These are phyloP conservation scores for Salvelinus fontinalis DNA, from an alignment of 2,113 vertebrate genomes.

Conservation along the genomic window DNA sequence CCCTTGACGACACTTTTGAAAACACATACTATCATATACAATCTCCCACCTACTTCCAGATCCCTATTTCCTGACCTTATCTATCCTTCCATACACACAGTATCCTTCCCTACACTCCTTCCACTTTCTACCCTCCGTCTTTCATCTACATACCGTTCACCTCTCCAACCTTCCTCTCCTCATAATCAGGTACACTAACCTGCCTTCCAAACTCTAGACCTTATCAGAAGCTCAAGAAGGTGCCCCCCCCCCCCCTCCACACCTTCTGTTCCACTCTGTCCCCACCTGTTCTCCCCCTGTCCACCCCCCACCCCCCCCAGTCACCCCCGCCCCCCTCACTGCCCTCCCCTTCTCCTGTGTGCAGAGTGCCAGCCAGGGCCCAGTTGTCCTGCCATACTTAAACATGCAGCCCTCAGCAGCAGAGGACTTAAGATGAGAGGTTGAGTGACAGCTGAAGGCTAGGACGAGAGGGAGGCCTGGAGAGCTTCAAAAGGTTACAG, in stretches of 20 bases:
- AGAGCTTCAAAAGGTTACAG: constrained; percentile 37
- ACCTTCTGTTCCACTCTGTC: background rate
- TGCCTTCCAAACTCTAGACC: background rate
- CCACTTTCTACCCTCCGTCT: background rate
- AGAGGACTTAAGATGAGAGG: constrained; percentile 12
- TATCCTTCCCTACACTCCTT: too few relatives aligned
- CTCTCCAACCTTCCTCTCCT: background rate
- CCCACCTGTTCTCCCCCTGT: background rate
- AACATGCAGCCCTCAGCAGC: constrained; percentile 14
- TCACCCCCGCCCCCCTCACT: background rate
- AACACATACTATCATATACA: constrained; percentile 36
- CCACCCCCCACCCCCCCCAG: background rate
- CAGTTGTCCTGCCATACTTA: constrained; percentile 7
- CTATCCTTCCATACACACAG: too few relatives aligned
- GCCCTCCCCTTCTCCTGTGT: background rate
- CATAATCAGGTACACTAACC: background rate
- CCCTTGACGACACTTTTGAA: constrained; percentile 38
- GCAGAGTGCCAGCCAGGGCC: background rate
- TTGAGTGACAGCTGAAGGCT: constrained; percentile 53
- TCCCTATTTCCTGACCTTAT: constrained; percentile 28
- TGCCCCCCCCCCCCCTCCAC: too few relatives aligned
- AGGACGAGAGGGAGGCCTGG: constrained; percentile 33
- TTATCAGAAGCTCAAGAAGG: background rate
- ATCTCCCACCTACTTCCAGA: constrained; percentile 29
- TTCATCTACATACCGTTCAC: background rate